Percentiles rank a stretch among this genome's conserved stretches.
These are phyloP conservation scores for Danionella dracula DNA, from an alignment of 2,797 vertebrate genomes.

Conservation along the genomic window DNA sequence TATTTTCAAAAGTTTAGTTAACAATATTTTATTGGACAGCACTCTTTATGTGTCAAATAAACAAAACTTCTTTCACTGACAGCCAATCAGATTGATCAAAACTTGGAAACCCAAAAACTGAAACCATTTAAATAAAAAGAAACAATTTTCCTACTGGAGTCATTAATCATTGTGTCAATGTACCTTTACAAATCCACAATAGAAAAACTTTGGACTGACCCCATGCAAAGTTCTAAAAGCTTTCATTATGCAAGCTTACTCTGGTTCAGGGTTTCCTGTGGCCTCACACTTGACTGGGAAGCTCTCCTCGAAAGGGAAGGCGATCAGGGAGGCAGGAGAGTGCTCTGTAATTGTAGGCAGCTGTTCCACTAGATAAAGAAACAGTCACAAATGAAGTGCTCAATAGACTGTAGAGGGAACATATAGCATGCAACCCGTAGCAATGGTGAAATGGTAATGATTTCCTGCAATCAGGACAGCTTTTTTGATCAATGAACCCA, in stretches of 20 bases:
- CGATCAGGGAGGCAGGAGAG: slow-evolving; percentile 76
- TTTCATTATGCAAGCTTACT: slow-evolving; percentile 70
- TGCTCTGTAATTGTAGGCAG: slow-evolving; percentile 85
- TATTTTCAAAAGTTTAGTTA: no score
- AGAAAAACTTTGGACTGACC: no score
- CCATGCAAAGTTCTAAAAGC: no score
- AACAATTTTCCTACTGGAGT: background rate
- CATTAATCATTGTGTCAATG: no score
- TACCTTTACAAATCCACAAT: no score
- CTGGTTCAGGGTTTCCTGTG: slow-evolving; percentile 86
- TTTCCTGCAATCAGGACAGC: background rate
- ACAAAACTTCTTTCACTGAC: no score
- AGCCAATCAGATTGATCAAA: no score
- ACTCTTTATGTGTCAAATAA: no score
- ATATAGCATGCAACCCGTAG: background rate
- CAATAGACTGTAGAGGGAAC: slow-evolving; percentile 13
- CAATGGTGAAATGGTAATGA: slow-evolving; percentile 14
- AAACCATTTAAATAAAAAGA: background rate
- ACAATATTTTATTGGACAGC: no score
- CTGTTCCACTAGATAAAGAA: slow-evolving; percentile 80
- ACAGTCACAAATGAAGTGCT: slow-evolving; percentile 24
- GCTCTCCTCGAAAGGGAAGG: slow-evolving; percentile 89
- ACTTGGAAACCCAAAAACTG: no score
- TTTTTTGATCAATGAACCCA: slow-evolving; percentile 11
- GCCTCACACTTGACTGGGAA: slow-evolving; percentile 88